phyloP scores from a whole-genome alignment of 1,140 invertebrate species.

The Pomacea maculata region DNA sequence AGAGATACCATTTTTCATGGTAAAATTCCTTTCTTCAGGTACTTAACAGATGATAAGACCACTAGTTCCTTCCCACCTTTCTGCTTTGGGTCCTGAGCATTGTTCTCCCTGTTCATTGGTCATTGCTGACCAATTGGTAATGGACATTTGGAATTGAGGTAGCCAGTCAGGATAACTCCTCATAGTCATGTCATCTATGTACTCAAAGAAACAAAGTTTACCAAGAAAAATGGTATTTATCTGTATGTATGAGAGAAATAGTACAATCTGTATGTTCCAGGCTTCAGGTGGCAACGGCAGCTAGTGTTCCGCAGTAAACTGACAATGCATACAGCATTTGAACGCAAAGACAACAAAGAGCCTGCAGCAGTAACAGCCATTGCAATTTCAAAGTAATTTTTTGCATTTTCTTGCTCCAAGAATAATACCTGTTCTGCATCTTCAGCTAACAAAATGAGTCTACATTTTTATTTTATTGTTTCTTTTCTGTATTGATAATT shows the following conservation, averaged over 20 bases:
- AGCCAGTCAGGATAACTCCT: not conserved
- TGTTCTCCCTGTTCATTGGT: too few relatives aligned
- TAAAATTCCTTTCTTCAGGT: too few relatives aligned
- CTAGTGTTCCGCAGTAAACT: constrained; percentile 94
- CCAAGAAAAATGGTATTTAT: not conserved
- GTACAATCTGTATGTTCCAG: constrained; percentile 57
- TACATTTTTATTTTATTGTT: not conserved
- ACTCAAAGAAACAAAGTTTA: not conserved
- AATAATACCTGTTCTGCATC: not conserved
- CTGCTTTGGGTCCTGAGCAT: too few relatives aligned
- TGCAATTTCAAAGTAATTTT: constrained; percentile 81
- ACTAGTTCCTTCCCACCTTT: too few relatives aligned
- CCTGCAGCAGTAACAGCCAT: constrained; percentile 95
- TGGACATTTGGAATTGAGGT: too few relatives aligned
- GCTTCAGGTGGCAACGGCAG: constrained; percentile 91
- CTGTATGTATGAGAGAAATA: not conserved
- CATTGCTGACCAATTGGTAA: too few relatives aligned
- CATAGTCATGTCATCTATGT: not conserved
- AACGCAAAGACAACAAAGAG: constrained; percentile 94
- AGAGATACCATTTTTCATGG: too few relatives aligned
- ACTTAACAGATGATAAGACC: too few relatives aligned
- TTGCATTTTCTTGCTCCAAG: not conserved
- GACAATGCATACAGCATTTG: constrained; percentile 99
- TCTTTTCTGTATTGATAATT: too few relatives aligned
- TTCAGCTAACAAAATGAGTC: not conserved